These are phyloP conservation scores for Ifrita kowaldi DNA, from an alignment of 2,113 vertebrate genomes.

Conservation along the genomic window DNA sequence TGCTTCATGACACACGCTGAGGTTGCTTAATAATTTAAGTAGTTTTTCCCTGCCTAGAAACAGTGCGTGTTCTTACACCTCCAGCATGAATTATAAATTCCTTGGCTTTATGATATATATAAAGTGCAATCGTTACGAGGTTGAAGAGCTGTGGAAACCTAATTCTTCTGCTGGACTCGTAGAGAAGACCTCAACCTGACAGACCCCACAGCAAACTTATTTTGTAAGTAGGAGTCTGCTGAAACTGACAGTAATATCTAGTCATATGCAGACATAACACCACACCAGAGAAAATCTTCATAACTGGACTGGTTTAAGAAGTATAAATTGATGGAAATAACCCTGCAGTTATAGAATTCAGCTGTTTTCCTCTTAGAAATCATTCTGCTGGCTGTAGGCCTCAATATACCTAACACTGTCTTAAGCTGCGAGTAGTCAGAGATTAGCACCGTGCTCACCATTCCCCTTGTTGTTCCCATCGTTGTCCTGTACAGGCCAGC, in stretches of 20 bases:
- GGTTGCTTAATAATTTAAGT: slow-evolving; percentile 8
- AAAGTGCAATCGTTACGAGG: neutral
- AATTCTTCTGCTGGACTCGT: neutral
- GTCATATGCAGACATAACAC: neutral
- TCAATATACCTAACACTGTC: accelerated
- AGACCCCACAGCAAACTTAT: neutral
- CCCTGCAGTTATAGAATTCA: neutral
- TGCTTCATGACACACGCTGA: accelerated
- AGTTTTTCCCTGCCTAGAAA: neutral
- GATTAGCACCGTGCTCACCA: accelerated
- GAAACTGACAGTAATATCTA: neutral
- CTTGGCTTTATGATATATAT: neutral
- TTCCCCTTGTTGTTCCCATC: accelerated
- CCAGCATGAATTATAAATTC: neutral
- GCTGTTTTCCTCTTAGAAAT: neutral
- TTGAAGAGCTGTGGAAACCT: neutral
- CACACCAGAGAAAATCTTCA: neutral
- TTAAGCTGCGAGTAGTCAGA: neutral
- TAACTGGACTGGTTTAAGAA: neutral
- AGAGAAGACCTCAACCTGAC: neutral
- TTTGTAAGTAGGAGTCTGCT: neutral
- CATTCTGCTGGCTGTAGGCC: neutral
- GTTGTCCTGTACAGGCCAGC: neutral
- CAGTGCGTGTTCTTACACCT: neutral
- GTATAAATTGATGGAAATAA: neutral